Evolutionary conservation across 2,888 invertebrate genomes (phyloP), one percentile per base, ranked within the genome.

Genomic region (Neria commutata): DNA sequence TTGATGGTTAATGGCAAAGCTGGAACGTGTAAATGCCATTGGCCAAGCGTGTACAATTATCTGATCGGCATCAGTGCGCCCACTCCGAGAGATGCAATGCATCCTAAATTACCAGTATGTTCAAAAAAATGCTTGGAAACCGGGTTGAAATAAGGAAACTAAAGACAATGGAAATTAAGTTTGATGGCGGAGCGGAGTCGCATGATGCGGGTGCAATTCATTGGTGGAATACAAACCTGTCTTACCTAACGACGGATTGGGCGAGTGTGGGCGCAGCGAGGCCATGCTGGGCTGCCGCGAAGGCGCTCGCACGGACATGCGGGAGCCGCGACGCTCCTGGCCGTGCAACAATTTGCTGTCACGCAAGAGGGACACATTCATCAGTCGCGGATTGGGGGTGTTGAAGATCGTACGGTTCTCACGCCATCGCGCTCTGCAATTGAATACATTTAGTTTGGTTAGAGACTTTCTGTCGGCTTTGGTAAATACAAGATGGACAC

Each of bases 361-460:
- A 73, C 91, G 85, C 72, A 94, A 83, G 69, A 94, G 81, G 2
- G 93, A 93, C 23, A 92, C 94, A 82, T 95, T 95, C 94, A 95
- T 95, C 82, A 95, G 84, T 60, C 95, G 88, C 60, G 95, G 94
- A 81, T 95, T 95, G 25, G 95, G 94, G 52, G 95, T 95, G 83
- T 95, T 95, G 85, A 95, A 95, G 74, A 95, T 95, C 33, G 94
- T 93, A 24, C 95, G 87, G 80, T 93, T 94, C 75, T 95, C 95
- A 70, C 91, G 88, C 92, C 94, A 95, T 76, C 94, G 87, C 26
- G 95, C 95, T 81, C 95, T 95, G 85, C 58, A 86, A 85, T 67
- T 51, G 50, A 14, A 48, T 42, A 1, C 17, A 29, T 11, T 29
- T 8, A 29, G 29, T 29, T 29, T 29, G 5, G 29, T 29, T 29